A percentile compares a stretch with the other conserved stretches of the same genome.
phyloP scores from a whole-genome alignment of 2,113 vertebrate species.

The Albula goreensis region DNA sequence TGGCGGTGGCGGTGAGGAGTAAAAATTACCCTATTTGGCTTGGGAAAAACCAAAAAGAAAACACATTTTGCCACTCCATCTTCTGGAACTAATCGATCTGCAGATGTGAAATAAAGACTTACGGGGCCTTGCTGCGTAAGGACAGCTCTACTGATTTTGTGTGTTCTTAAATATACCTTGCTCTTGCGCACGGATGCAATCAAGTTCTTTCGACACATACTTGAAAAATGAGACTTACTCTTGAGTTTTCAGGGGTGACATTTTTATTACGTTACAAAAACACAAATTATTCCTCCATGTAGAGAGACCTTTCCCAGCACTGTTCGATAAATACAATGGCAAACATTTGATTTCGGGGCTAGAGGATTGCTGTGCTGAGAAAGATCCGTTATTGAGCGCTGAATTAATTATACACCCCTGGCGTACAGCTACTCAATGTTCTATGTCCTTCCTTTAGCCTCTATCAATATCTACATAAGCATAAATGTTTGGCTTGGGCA shows the following conservation, averaged over 20 bases:
- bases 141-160: background rate
- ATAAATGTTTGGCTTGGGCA: background rate
- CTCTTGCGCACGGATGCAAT: background rate
- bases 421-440: background rate
- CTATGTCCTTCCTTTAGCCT: background rate
- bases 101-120: background rate
- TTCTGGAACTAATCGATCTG: background rate
- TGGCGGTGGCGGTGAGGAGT: background rate
- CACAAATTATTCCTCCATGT: no score
- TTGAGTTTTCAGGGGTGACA: no score
- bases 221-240: background rate
- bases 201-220: background rate
- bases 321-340: background rate
- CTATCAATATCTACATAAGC: background rate
- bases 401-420: background rate
- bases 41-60: background rate
- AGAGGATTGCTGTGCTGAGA: background rate
- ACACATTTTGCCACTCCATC: background rate
- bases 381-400: background rate
- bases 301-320: background rate
- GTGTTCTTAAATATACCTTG: background rate
- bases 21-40: background rate
- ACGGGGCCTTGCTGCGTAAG: background rate
- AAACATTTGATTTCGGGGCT: background rate
- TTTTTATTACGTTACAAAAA: background rate